Evolutionary conservation across 2,113 vertebrate species (phyloP).

Genomic region (Arothron firmamentum): DNA sequence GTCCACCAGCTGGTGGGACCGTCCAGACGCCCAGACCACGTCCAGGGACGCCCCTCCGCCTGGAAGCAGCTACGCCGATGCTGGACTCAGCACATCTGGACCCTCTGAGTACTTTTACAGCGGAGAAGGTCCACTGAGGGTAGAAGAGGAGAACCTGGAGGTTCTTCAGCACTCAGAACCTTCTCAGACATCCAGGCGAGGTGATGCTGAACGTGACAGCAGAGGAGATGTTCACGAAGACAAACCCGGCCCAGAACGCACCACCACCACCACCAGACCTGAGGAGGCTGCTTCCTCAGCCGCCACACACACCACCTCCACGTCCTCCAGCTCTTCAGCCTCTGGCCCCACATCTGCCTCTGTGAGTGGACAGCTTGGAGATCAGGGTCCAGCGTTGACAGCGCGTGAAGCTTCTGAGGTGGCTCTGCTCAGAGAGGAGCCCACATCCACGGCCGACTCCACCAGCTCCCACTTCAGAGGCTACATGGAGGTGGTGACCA

Average conservation of each 20-base stretch:
- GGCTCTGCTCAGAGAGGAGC: constrained; percentile 69
- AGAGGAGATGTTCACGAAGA: constrained; percentile 44
- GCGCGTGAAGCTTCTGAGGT: constrained; percentile 32
- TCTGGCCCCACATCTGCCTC: constrained; percentile 56
- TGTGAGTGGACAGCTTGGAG: constrained; percentile 50
- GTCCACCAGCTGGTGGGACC: constrained; percentile 26
- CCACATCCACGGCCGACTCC: constrained; percentile 62
- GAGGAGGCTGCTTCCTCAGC: constrained; percentile 66
- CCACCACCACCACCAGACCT: constrained; percentile 36
- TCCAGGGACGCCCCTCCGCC: constrained; percentile 28
- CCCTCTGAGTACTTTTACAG: constrained; percentile 34
- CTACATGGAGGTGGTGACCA: constrained; percentile 86
- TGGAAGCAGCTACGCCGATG: constrained; percentile 50
- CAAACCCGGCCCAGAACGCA: constrained; percentile 27
- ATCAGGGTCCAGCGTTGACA: constrained; percentile 39
- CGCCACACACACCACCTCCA: constrained; percentile 71
- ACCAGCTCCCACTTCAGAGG: constrained; percentile 70
- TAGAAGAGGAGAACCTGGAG: constrained; percentile 42
- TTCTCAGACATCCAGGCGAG: constrained; percentile 25
- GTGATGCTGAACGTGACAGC: constrained; percentile 42
- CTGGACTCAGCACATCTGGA: constrained; percentile 36
- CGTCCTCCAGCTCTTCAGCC: constrained; percentile 64
- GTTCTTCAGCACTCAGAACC: constrained; percentile 21
- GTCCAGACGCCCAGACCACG: constrained; percentile 20
- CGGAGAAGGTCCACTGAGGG: constrained; percentile 22